These are phyloP conservation scores for Amyelois transitella DNA, from an alignment of 1,140 invertebrate species.

Conservation along the genomic window DNA sequence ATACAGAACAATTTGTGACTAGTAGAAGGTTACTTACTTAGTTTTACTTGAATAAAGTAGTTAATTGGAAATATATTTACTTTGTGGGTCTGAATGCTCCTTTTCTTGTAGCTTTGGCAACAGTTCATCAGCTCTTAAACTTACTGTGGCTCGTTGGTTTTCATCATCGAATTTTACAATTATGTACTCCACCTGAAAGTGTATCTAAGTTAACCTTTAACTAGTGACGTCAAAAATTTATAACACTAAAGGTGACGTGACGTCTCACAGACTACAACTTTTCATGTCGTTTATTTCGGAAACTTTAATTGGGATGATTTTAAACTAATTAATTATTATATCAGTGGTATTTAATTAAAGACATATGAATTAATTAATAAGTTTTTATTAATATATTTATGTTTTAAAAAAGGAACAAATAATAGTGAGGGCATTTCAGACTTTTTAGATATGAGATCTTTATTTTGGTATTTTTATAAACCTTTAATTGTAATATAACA, in stretches of 20 bases:
- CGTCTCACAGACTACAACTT: too few relatives aligned
- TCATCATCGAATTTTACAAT: constrained; percentile 96
- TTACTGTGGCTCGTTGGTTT: constrained; percentile 87
- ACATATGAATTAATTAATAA: constrained; percentile 4
- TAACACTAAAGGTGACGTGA: too few relatives aligned
- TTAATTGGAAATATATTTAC: constrained; percentile 76
- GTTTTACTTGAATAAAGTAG: too few relatives aligned
- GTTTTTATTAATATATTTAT: constrained; percentile 1
- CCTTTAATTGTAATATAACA: too few relatives aligned
- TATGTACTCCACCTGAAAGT: constrained; percentile 91
- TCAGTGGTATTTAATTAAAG: constrained; percentile 8
- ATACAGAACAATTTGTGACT: too few relatives aligned
- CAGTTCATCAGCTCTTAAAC: constrained; percentile 87
- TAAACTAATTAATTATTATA: background rate
- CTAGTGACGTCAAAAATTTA: too few relatives aligned
- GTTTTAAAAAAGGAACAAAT: constrained; percentile 1
- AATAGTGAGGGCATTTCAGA: too few relatives aligned
- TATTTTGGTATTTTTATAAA: too few relatives aligned
- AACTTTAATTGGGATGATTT: too few relatives aligned
- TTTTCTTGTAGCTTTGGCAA: constrained; percentile 88
- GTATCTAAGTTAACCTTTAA: constrained; percentile 6
- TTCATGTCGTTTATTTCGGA: too few relatives aligned
- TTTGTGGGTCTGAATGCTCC: constrained; percentile 83
- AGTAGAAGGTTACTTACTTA: too few relatives aligned
- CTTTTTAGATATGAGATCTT: too few relatives aligned